phyloP scores from a whole-genome alignment of 2,797 vertebrate genomes.

The Rhinichthys osculus region DNA sequence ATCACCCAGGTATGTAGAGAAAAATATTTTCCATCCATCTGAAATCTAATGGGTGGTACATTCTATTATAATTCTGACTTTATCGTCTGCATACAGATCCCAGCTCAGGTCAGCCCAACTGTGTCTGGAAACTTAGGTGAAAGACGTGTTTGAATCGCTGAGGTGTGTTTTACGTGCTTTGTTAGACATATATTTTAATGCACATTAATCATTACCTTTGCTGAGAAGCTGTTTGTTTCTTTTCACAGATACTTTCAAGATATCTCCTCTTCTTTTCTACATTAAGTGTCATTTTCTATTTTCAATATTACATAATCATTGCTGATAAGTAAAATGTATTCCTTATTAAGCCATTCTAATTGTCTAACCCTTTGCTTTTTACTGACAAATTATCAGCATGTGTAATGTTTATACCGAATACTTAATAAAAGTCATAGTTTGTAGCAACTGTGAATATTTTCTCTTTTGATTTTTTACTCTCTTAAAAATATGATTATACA shows the following conservation, averaged over 20 bases:
- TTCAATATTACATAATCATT: background rate
- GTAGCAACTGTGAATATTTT: background rate
- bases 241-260: constrained; percentile 16
- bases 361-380: background rate
- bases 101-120: constrained; percentile 36
- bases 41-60: background rate
- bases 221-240: background rate
- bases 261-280: background rate
- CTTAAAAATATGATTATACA: too few species aligned
- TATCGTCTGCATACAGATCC: constrained; percentile 1
- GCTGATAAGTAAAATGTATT: background rate
- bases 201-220: background rate
- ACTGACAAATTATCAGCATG: background rate
- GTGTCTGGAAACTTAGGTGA: background rate
- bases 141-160: background rate
- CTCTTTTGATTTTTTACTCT: background rate
- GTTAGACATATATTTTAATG: background rate
- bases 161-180: constrained; percentile 2
- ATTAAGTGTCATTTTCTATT: background rate
- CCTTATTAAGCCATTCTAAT: background rate
- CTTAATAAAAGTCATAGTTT: constrained; percentile 12
- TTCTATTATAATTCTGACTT: background rate
- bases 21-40: background rate
- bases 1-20: constrained; percentile 36
- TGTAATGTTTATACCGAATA: background rate